A percentile compares a stretch with the other conserved stretches of the same genome.
Conservation (phyloP, 2,113 vertebrate species). For the Barnardius zonarius region DNA sequence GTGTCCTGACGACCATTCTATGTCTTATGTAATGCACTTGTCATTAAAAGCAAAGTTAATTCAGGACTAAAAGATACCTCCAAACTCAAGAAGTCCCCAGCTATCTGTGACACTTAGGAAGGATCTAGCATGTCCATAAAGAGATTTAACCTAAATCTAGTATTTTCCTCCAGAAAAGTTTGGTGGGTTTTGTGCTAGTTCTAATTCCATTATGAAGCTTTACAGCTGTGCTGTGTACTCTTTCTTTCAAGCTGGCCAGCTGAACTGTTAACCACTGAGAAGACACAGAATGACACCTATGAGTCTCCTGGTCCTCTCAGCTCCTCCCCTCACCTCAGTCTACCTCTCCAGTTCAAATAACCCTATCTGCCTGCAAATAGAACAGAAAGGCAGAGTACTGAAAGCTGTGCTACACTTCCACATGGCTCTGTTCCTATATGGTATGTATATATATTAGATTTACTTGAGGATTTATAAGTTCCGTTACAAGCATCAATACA, state of each 20-base stretch:
- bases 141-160: not conserved
- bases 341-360: not conserved
- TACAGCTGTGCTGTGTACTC: not conserved
- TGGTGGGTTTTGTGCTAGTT: not conserved
- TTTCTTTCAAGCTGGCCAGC: not conserved
- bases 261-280: not conserved
- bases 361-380: not conserved
- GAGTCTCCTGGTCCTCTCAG: not conserved
- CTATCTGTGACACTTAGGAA: not conserved
- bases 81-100: not conserved
- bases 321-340: not conserved
- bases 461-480: not conserved
- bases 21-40: not conserved
- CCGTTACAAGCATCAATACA: not conserved
- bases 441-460: not conserved
- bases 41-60: not conserved
- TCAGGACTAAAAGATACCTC: not conserved
- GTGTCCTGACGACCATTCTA: not conserved
- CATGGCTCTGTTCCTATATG: accelerated
- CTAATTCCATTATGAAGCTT: not conserved
- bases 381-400: not conserved
- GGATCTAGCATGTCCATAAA: not conserved
- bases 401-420: not conserved
- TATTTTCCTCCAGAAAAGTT: not conserved
- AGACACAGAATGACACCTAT: not conserved